These are phyloP conservation scores for Brachionus rubens DNA, from an alignment of 1,140 invertebrate genomes.

Conservation along the genomic window DNA sequence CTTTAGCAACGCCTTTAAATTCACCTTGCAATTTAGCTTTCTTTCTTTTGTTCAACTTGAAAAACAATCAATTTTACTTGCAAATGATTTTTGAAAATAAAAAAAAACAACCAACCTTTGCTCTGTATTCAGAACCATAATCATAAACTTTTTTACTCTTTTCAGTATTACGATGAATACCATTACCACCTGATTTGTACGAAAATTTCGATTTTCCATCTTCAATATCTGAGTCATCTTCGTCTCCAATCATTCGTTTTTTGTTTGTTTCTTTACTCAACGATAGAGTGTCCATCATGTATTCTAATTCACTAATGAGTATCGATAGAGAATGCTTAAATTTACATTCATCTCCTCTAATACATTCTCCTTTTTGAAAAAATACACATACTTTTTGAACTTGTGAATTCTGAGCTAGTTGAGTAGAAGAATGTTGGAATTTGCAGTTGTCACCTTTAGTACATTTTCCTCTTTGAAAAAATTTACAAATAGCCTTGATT, in stretches of 20 bases:
- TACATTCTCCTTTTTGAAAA: too few relatives aligned
- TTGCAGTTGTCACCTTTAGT: too few relatives aligned
- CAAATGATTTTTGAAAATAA: constrained; percentile 1
- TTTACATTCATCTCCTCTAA: too few relatives aligned
- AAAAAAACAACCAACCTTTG: constrained; percentile 60
- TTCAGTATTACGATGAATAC: constrained; percentile 71
- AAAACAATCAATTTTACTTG: too few relatives aligned
- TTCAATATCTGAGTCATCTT: constrained; percentile 51
- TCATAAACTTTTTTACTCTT: constrained; percentile 50
- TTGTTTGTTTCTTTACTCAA: constrained; percentile 47
- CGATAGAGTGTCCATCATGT: constrained; percentile 47
- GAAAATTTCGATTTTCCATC: constrained; percentile 49
- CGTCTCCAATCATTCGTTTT: constrained; percentile 52
- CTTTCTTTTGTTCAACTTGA: constrained; percentile 73
- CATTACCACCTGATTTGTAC: constrained; percentile 70
- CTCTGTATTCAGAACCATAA: constrained; percentile 69
- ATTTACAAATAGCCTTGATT: too few relatives aligned
- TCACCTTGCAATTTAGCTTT: constrained; percentile 69
- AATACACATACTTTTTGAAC: too few relatives aligned
- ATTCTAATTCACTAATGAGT: constrained; percentile 42
- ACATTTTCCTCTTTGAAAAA: too few relatives aligned
- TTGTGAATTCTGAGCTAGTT: too few relatives aligned
- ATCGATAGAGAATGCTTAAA: too few relatives aligned
- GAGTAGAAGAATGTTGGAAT: too few relatives aligned
- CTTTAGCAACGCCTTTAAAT: constrained; percentile 70